phyloP scores from a whole-genome alignment of 1,140 invertebrate genomes.

The Caenorhabditis latens region DNA sequence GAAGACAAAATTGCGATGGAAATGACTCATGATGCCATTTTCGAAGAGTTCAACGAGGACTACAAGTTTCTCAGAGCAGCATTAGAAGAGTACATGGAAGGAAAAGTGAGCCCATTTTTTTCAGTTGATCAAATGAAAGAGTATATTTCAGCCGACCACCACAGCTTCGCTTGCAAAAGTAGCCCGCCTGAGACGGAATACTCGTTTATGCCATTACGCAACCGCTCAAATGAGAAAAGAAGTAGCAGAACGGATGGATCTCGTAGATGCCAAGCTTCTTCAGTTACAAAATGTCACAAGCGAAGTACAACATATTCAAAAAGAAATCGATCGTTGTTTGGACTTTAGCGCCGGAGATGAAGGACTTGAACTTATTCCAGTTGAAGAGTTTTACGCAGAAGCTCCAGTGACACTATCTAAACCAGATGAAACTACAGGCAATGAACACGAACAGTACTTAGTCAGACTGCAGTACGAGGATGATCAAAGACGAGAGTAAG shows the following conservation, averaged over 20 bases:
- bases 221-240: slow-evolving; percentile 48
- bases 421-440: slow-evolving; percentile 51
- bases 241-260: slow-evolving; percentile 17
- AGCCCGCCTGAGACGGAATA: slow-evolving; percentile 13
- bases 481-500: slow-evolving; percentile 59
- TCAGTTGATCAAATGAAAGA: background rate
- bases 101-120: background rate
- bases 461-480: slow-evolving; percentile 54
- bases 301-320: slow-evolving; percentile 60
- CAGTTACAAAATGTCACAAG: slow-evolving; percentile 60
- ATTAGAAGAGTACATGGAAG: slow-evolving; percentile 9
- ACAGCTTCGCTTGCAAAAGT: background rate
- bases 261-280: slow-evolving; percentile 58
- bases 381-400: slow-evolving; percentile 59
- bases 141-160: background rate
- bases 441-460: slow-evolving; percentile 55
- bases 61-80: background rate
- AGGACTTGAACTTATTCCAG: slow-evolving; percentile 57
- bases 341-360: slow-evolving; percentile 62
- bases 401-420: slow-evolving; percentile 42
- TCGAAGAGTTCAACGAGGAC: slow-evolving; percentile 1
- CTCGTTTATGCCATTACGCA: slow-evolving; percentile 5
- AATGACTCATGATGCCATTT: background rate
- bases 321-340: slow-evolving; percentile 61
- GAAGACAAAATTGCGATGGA: background rate